Evolutionary conservation across 2,888 invertebrate species (phyloP).

Genomic region (Drosophila birchii): DNA sequence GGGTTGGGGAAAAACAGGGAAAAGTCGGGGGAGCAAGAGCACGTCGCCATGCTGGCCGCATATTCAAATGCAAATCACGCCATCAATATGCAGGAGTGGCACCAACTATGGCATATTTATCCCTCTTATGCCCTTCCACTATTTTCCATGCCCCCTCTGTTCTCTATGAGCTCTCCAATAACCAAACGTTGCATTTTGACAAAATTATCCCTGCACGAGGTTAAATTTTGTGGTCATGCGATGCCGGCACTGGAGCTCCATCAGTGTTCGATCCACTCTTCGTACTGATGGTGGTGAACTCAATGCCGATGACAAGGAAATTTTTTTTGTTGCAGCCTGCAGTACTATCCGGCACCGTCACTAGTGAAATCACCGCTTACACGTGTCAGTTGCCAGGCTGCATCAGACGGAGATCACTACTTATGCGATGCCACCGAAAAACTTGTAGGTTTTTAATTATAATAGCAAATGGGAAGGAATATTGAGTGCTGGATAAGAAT

Average conservation of each 20-base stretch:
- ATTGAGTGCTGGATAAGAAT: not conserved
- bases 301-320: slow-evolving; percentile 39
- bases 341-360: not conserved
- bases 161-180: slow-evolving; percentile 33
- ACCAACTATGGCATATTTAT: slow-evolving; percentile 9
- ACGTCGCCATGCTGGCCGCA: slow-evolving; percentile 58
- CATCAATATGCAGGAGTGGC: slow-evolving; percentile 73
- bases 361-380: slow-evolving; percentile 46
- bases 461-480: slow-evolving; percentile 26
- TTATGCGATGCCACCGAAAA: slow-evolving; percentile 56
- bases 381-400: slow-evolving; percentile 62
- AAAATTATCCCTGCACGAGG: slow-evolving; percentile 68
- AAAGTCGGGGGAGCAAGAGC: not conserved
- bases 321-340: slow-evolving; percentile 24
- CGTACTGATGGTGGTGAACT: slow-evolving; percentile 43
- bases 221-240: slow-evolving; percentile 63
- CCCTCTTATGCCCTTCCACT: not conserved
- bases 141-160: not conserved
- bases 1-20: not conserved
- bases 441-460: slow-evolving; percentile 71
- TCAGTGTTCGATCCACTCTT: slow-evolving; percentile 2
- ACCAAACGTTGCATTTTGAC: slow-evolving; percentile 72
- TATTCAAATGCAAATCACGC: slow-evolving; percentile 82
- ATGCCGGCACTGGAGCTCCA: slow-evolving; percentile 20
- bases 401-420: slow-evolving; percentile 52